Evolutionary conservation across 2,888 invertebrate species (phyloP).

Genomic region (Drosophila falleni): DNA sequence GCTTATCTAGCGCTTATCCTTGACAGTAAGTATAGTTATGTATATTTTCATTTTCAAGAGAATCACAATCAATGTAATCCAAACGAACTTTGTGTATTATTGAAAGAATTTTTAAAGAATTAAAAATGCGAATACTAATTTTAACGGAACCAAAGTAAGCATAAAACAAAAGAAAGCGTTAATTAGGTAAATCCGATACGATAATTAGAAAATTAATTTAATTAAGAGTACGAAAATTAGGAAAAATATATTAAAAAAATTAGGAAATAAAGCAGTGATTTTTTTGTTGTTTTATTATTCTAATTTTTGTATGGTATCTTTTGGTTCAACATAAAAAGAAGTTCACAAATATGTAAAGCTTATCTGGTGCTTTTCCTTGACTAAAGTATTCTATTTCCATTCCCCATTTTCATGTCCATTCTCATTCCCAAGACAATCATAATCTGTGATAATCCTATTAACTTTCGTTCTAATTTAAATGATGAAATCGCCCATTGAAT

Average conservation of each 20-base stretch:
- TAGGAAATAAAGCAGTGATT: too few relatives aligned
- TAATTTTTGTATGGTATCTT: background rate
- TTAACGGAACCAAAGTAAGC: background rate
- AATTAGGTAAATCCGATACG: too few relatives aligned
- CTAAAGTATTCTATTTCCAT: background rate
- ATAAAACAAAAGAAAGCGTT: too few relatives aligned
- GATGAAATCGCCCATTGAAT: constrained; percentile 22
- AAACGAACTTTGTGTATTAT: too few relatives aligned
- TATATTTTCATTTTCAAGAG: background rate
- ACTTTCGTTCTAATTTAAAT: constrained; percentile 8
- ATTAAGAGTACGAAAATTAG: too few relatives aligned
- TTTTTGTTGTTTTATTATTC: too few relatives aligned
- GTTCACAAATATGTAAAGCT: background rate
- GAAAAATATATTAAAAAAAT: too few relatives aligned
- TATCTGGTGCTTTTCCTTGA: constrained; percentile 2
- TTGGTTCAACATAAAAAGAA: constrained; percentile 8
- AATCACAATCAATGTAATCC: too few relatives aligned
- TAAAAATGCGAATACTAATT: background rate
- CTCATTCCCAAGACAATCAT: constrained; percentile 10
- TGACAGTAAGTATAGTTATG: too few relatives aligned
- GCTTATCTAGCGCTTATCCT: too few relatives aligned
- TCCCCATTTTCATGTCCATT: background rate
- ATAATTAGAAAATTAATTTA: too few relatives aligned
- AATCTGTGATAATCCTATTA: constrained; percentile 66
- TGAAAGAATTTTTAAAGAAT: too few relatives aligned